Evolutionary conservation across 2,797 vertebrate species (phyloP).

Genomic region (Sebastolobus alascanus): DNA sequence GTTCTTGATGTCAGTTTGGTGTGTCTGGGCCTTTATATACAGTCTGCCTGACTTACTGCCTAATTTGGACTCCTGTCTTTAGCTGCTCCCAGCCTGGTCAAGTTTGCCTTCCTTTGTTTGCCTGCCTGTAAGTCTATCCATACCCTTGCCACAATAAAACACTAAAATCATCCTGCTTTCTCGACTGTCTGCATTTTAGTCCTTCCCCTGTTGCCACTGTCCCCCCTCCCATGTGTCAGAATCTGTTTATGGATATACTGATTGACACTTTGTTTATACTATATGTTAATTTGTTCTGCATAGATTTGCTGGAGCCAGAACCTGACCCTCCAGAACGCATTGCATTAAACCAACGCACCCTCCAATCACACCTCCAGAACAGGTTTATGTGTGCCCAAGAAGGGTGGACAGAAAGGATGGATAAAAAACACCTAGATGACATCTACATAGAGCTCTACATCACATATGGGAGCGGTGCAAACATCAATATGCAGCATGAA

Average conservation of each 20-base stretch:
- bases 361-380: background rate
- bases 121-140: too few relatives aligned
- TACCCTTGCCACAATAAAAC: too few relatives aligned
- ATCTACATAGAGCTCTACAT: constrained; percentile 27
- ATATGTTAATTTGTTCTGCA: background rate
- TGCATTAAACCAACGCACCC: background rate
- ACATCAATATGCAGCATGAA: constrained; percentile 10
- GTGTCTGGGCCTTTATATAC: too few relatives aligned
- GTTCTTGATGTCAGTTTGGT: too few relatives aligned
- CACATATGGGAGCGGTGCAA: background rate
- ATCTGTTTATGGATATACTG: too few relatives aligned
- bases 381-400: constrained; percentile 41
- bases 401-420: constrained; percentile 28
- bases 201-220: too few relatives aligned
- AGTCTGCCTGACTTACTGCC: too few relatives aligned
- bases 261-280: background rate
- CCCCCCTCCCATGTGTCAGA: too few relatives aligned
- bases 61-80: too few relatives aligned
- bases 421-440: constrained; percentile 37
- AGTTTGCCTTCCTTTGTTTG: rapidly evolving
- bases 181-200: too few relatives aligned
- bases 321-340: background rate
- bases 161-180: too few relatives aligned
- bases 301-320: background rate
- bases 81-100: too few relatives aligned